Evolutionary conservation across 2,797 vertebrate genomes (phyloP), one percentile per base, ranked within the genome.

Genomic region (Rhinogobio ventralis): DNA sequence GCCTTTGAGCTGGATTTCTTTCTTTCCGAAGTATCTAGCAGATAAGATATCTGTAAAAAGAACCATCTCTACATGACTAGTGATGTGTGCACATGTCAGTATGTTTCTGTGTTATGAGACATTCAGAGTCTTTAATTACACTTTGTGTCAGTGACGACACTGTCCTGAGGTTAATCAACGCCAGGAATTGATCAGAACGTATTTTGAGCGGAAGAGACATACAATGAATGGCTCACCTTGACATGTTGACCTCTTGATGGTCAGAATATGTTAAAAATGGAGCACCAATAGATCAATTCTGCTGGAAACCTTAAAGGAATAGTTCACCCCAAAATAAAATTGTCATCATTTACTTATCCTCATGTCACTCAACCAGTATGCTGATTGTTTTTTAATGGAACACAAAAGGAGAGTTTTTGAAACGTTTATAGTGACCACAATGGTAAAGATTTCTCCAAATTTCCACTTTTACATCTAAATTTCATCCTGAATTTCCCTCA

Each of bases 11-110:
- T 19, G 82, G 71, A 86, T 79, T 84, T 84, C 76, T 86, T 46
- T 86, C 36, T 82, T 69, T 73, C 46, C 9, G 10, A 68, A 85
- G 60, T 76, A 79, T n/a, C 19, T 42, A 82, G 84, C 78, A 93
- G 93, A 94, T 94, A 93, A 84, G 51, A 7, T 91, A 92, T 92
- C 91, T 85, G 80, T 86, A 15, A 51, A 42, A 74, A 75, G 33
- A 78, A 87, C 81, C 60, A 85, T 88, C 81, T 88, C 64, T 68
- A 77, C 45, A 67, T 82, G 69, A 76, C 75, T 85, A 82, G 64
- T 51, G 73, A 62, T 86, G 79, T 74, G 60, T 77, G 83, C 62
- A 82, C 60, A 82, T 84, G 81, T 88, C 85, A 88, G 75, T 67
- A 60, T 75, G 33, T 79, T 82, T 81, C 74, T 79, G 64, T 77